phyloP scores from a whole-genome alignment of 2,797 vertebrate genomes.

The Falco naumanni region DNA sequence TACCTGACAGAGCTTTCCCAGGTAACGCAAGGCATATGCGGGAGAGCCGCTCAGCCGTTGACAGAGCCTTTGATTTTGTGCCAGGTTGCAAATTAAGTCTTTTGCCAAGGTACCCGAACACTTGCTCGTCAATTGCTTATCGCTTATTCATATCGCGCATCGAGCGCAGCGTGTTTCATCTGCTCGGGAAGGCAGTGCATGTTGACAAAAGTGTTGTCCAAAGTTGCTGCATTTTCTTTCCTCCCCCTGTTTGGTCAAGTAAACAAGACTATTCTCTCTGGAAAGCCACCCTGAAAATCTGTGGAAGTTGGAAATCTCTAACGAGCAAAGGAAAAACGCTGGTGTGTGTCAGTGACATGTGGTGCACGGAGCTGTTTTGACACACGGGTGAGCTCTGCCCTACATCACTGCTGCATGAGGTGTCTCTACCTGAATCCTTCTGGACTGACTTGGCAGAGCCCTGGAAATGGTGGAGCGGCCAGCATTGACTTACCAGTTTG shows the following conservation, averaged over 20 bases:
- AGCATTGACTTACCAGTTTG: not conserved
- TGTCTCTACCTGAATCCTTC: not conserved
- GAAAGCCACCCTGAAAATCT: not conserved
- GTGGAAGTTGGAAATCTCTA: not conserved
- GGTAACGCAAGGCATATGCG: conserved; percentile 54
- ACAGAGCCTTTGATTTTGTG: conserved; percentile 78
- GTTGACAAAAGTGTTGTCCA: conserved; percentile 30
- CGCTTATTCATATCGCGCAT: conserved; percentile 48
- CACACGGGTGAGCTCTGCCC: not conserved
- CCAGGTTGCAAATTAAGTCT: conserved; percentile 77
- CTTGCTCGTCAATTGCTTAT: conserved; percentile 61
- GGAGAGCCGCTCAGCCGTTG: conserved; percentile 57
- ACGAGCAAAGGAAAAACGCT: not conserved
- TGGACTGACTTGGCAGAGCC: not conserved
- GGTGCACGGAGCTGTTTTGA: not conserved
- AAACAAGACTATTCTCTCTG: conserved; percentile 12
- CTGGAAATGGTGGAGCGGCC: not conserved
- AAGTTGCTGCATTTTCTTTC: not conserved
- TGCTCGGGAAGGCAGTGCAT: not conserved
- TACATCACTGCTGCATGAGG: not conserved
- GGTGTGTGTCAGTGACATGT: not conserved
- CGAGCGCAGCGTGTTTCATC: not conserved
- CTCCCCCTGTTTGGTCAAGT: conserved; percentile 29
- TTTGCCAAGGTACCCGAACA: conserved; percentile 66
- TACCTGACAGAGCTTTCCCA: conserved; percentile 71